Conservation (phyloP, 2,113 vertebrate genomes). For the Agelaius phoeniceus region DNA sequence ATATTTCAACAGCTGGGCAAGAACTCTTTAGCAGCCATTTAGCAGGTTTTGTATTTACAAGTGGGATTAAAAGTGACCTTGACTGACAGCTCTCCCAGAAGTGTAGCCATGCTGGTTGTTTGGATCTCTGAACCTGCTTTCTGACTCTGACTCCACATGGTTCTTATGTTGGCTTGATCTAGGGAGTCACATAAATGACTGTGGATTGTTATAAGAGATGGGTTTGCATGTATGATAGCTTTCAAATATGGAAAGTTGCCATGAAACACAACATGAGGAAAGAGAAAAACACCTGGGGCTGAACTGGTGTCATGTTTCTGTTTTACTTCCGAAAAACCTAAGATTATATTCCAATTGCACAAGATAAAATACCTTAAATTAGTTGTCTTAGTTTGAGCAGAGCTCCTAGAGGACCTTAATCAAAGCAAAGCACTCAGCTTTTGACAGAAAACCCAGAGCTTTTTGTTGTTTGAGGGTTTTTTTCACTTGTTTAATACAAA, state of each 20-base stretch:
- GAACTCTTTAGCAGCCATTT: not conserved
- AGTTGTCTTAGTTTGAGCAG: not conserved
- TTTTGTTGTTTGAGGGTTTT: not conserved
- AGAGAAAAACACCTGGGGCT: not conserved
- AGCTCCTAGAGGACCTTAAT: not conserved
- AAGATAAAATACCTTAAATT: not conserved
- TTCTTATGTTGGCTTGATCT: not conserved
- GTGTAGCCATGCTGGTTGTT: not conserved
- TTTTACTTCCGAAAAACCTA: not conserved
- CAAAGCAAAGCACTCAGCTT: not conserved
- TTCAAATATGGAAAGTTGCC: conserved; percentile 11
- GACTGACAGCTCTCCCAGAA: not conserved
- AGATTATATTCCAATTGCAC: not conserved
- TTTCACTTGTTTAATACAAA: not conserved
- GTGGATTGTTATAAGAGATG: not conserved
- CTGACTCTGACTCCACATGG: not conserved
- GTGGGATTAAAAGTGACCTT: not conserved
- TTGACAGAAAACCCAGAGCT: not conserved
- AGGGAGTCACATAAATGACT: not conserved
- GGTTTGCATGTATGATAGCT: not conserved
- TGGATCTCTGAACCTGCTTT: not conserved
- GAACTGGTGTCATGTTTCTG: not conserved
- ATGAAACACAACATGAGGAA: not conserved
- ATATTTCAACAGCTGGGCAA: not conserved
- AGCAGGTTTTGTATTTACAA: not conserved